A percentile compares a stretch with the other conserved stretches of the same genome.
Evolutionary conservation across 2,113 vertebrate genomes (phyloP).

Genomic region (Tetrao urogallus): DNA sequence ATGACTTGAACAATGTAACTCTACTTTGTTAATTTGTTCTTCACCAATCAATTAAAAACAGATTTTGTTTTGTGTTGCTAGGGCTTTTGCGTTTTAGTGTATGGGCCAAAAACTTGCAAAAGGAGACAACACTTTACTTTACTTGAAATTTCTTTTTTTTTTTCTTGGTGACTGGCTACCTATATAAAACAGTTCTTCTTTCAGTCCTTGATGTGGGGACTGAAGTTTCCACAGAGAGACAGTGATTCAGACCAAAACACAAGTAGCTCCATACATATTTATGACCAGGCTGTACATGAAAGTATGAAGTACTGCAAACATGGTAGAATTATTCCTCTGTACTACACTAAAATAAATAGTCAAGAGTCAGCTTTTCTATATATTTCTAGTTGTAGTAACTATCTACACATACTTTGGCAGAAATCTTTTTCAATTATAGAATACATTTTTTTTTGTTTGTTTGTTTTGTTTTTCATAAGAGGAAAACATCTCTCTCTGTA

Average conservation of each 20-base stretch:
- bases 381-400: background rate
- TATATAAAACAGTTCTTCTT: background rate
- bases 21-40: background rate
- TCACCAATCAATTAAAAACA: background rate
- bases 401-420: background rate
- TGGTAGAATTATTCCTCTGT: background rate
- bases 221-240: background rate
- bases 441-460: background rate
- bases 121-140: background rate
- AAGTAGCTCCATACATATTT: background rate
- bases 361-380: background rate
- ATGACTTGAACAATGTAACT: background rate
- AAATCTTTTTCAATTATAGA: background rate
- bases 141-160: background rate
- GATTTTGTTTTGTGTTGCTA: background rate
- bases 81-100: background rate
- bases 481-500: background rate
- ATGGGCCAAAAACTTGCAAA: rapidly evolving
- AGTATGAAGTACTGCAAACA: background rate
- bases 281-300: background rate
- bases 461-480: background rate
- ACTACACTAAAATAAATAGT: background rate
- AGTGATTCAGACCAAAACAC: background rate
- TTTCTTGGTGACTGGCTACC: background rate
- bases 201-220: background rate